phyloP scores from a whole-genome alignment of 1,140 invertebrate species.

The Tachypleus tridentatus region DNA sequence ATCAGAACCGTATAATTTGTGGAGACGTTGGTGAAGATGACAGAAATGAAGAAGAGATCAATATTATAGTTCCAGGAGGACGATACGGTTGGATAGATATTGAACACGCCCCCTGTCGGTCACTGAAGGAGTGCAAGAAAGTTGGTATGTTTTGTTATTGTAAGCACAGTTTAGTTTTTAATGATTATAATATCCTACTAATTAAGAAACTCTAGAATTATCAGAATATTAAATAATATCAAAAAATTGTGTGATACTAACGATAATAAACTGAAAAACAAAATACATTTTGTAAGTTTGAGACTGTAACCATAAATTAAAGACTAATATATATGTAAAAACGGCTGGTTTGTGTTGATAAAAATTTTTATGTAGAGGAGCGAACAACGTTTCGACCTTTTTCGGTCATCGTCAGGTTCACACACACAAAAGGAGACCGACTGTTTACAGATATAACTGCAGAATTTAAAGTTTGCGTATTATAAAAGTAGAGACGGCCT shows the following conservation, averaged over 20 bases:
- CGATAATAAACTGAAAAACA: background rate
- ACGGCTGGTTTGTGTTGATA: no score
- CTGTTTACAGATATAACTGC: no score
- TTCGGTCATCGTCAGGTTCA: no score
- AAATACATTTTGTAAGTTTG: slow-evolving; percentile 3
- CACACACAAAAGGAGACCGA: no score
- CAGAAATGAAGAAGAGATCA: slow-evolving; percentile 5
- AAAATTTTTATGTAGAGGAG: no score
- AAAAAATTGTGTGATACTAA: background rate
- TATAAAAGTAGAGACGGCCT: no score
- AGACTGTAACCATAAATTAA: background rate
- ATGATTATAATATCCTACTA: no score
- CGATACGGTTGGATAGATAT: slow-evolving; percentile 4
- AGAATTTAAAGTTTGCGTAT: no score
- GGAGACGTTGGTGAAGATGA: slow-evolving; percentile 5
- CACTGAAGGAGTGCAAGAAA: background rate
- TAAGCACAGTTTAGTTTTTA: background rate
- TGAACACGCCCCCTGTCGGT: background rate
- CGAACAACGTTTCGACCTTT: no score
- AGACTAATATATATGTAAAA: no score
- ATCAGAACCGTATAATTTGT: slow-evolving; percentile 5
- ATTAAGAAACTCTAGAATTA: background rate
- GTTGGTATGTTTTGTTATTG: background rate
- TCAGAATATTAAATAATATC: slow-evolving; percentile 1
- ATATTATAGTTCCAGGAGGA: slow-evolving; percentile 4